Base-by-base conservation (phyloP, 2,888 invertebrate species). In the Oscheius myriophilus region DNA sequence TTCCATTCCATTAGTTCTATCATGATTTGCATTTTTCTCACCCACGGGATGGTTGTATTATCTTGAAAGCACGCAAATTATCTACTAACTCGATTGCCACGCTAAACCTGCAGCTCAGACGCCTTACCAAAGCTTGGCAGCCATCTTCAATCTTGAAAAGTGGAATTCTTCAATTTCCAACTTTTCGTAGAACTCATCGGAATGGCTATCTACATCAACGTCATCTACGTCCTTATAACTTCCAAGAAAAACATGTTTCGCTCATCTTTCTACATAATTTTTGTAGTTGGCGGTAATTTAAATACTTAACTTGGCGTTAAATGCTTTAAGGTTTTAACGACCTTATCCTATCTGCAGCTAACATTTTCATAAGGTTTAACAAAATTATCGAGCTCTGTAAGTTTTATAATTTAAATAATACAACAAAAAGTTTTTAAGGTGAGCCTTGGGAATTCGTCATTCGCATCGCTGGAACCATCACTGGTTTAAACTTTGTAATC, bases 371-470 rank as follows among this genome's bases (percentile, higher is more conserved):
- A n/a, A 33, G 55, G 39, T 16, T 39, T 12, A 41, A 18, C n/a
- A 55, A 18, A 2, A 55, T 16, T 6, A 55, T 55, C 41, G 55
- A 39, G 18, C 41, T 55, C 16, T 55, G 55, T 55, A 33, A 55
- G 55, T 39, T 26, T 2, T 26, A 7, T 9, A 2, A 16, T 14
- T 18, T 2, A 16, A 1, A 55, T 4, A 12, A n/a, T 18, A 9
- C 9, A 55, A 23, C 9, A 33, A 33, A 33, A 33, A 3, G 4
- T 12, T 3, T 16, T 55, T 55, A 16, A 55, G 55, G 55, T n/a
- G 16, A 12, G 18, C 39, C 33, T 9, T 39, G 41, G 18, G 55
- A 55, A 39, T 4, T 55, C 9, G 39, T 39, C n/a, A 55, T 55
- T 39, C 33, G 55, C 16, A 39, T 55, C 6, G 55, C 39, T 18